These are phyloP conservation scores for Ctenosaura bakeri DNA, from an alignment of 2,797 vertebrate genomes.

Conservation along the genomic window DNA sequence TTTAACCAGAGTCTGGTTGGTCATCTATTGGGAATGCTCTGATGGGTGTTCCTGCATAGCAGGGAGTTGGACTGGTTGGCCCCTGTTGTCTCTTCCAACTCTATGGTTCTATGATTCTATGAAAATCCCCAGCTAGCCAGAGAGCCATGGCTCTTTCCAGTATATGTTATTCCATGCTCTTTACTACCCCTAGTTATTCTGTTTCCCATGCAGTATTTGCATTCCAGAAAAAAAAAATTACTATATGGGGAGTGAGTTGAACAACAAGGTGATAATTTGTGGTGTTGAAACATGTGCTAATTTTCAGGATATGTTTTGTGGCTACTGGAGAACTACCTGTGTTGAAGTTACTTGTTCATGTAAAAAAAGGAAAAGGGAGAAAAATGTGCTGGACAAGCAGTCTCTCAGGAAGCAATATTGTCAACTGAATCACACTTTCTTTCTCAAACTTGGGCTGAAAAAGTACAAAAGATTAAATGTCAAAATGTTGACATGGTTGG, in stretches of 20 bases:
- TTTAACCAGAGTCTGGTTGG: no score
- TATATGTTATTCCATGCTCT: background rate
- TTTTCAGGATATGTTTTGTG: constrained; percentile 11
- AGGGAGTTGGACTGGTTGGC: no score
- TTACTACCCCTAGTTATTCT: background rate
- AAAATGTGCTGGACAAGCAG: background rate
- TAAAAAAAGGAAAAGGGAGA: background rate
- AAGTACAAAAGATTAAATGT: background rate
- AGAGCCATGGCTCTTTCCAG: background rate
- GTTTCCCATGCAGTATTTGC: background rate
- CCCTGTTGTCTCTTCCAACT: no score
- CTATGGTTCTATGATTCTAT: no score
- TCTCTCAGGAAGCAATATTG: background rate
- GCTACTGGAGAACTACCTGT: background rate
- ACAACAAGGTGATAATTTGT: constrained; percentile 16
- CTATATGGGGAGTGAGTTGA: background rate
- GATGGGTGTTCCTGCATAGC: no score
- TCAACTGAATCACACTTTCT: background rate
- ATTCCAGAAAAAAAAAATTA: background rate
- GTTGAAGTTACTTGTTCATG: background rate
- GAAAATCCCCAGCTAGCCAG: background rate
- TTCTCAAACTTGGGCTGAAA: background rate
- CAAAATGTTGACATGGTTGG: background rate
- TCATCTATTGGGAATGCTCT: no score
- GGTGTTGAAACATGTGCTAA: background rate